A percentile compares a stretch with the other conserved stretches of the same genome.
These are phyloP conservation scores for Opisthocomus hoazin DNA, from an alignment of 2,113 vertebrate genomes.

Conservation along the genomic window DNA sequence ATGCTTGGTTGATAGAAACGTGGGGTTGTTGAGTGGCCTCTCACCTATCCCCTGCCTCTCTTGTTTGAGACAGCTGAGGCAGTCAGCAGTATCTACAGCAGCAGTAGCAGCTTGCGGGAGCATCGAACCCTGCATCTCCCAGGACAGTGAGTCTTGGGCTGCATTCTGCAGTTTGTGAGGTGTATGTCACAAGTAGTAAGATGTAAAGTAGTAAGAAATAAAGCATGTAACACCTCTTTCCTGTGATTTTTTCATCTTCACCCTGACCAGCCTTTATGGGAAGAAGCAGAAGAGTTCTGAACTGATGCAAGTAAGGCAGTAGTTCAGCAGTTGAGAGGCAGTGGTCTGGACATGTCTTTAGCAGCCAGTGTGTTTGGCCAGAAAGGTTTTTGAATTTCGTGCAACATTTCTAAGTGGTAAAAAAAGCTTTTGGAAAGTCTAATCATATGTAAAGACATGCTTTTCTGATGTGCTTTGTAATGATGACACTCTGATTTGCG, in stretches of 20 bases:
- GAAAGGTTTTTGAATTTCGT: background rate
- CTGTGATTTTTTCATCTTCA: background rate
- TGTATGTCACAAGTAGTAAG: background rate
- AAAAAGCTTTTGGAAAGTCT: background rate
- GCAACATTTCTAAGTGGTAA: background rate
- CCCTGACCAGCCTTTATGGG: background rate
- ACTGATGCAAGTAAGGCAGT: background rate
- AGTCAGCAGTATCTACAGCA: background rate
- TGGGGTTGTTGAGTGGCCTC: background rate
- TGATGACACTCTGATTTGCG: background rate
- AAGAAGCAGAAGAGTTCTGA: background rate
- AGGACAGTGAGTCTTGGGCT: background rate
- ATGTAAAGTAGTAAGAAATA: background rate
- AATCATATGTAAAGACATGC: background rate
- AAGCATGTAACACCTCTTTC: background rate
- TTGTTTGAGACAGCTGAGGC: background rate
- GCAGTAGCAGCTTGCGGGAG: background rate
- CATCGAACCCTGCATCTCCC: background rate
- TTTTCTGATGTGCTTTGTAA: background rate
- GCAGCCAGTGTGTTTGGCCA: background rate
- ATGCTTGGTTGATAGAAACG: background rate
- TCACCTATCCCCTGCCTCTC: background rate
- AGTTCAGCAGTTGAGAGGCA: background rate
- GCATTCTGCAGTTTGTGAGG: background rate
- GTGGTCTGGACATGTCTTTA: background rate